phyloP scores from a whole-genome alignment of 2,113 vertebrate species.

The Silurus glanis region DNA sequence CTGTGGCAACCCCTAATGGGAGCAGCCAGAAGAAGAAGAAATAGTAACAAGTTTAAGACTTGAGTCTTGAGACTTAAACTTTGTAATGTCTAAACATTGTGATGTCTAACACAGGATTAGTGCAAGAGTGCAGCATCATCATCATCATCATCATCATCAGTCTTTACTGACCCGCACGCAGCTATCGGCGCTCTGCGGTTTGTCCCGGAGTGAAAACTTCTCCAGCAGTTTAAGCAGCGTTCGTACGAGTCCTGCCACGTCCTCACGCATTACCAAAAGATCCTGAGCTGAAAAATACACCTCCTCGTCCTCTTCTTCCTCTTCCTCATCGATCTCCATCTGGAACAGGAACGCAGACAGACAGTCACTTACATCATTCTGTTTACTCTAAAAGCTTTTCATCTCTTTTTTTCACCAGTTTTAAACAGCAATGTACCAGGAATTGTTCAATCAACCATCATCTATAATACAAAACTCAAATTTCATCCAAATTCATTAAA shows the following conservation, averaged over 20 bases:
- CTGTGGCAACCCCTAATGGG: too few species aligned
- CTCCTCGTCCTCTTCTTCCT: conserved; percentile 70
- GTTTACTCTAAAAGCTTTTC: neutral
- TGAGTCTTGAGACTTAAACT: too few species aligned
- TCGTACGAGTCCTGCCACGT: conserved; percentile 75
- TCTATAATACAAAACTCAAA: too few species aligned
- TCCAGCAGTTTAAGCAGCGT: conserved; percentile 82
- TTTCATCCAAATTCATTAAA: too few species aligned
- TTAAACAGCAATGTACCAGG: too few species aligned
- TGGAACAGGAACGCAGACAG: conserved; percentile 30
- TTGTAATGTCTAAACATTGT: too few species aligned
- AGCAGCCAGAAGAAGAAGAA: too few species aligned
- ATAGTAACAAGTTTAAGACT: too few species aligned
- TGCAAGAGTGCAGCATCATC: neutral
- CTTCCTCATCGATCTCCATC: conserved; percentile 72
- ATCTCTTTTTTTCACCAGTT: neutral
- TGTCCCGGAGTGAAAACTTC: conserved; percentile 82
- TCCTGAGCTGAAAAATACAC: conserved; percentile 78
- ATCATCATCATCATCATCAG: neutral
- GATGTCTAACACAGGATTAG: too few species aligned
- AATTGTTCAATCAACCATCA: too few species aligned
- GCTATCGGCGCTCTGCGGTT: conserved; percentile 74
- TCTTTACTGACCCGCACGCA: conserved; percentile 76
- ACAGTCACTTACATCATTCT: neutral
- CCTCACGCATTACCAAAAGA: conserved; percentile 76